Conservation (phyloP, 2,797 vertebrate species). For the Cichlasoma orientale region DNA sequence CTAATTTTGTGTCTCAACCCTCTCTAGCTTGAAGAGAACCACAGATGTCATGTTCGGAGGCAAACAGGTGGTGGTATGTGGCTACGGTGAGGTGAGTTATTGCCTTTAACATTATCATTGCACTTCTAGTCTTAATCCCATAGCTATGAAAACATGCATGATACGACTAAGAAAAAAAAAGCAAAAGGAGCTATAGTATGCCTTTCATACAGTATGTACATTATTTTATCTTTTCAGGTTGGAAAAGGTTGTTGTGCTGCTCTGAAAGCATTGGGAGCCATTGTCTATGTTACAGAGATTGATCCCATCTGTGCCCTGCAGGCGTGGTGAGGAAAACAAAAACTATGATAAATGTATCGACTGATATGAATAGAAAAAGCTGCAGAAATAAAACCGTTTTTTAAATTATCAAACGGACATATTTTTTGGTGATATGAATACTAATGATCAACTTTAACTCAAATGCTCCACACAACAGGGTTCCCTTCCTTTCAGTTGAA, state of each 20-base stretch:
- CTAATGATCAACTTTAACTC: neutral
- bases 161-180: neutral
- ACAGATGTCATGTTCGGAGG: conserved; percentile 98
- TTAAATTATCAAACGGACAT: neutral
- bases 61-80: conserved; percentile 95
- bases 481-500: neutral
- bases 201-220: neutral
- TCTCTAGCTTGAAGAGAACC: conserved; percentile 91
- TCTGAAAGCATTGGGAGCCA: conserved; percentile 90
- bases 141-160: neutral
- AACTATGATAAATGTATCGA: conserved; percentile 6
- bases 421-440: neutral
- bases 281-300: conserved; percentile 92
- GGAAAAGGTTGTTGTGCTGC: conserved; percentile 95
- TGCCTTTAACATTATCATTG: neutral
- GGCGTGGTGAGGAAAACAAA: conserved; percentile 85
- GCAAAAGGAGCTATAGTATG: neutral
- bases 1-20: conserved; percentile 30
- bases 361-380: neutral
- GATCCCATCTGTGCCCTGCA: conserved; percentile 96
- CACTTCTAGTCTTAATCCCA: neutral
- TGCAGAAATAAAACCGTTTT: neutral
- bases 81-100: conserved; percentile 92
- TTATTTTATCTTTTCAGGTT: conserved; percentile 78
- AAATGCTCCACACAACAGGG: neutral